Evolutionary conservation across 2,888 invertebrate genomes (phyloP).

Genomic region (Carcina quercana): DNA sequence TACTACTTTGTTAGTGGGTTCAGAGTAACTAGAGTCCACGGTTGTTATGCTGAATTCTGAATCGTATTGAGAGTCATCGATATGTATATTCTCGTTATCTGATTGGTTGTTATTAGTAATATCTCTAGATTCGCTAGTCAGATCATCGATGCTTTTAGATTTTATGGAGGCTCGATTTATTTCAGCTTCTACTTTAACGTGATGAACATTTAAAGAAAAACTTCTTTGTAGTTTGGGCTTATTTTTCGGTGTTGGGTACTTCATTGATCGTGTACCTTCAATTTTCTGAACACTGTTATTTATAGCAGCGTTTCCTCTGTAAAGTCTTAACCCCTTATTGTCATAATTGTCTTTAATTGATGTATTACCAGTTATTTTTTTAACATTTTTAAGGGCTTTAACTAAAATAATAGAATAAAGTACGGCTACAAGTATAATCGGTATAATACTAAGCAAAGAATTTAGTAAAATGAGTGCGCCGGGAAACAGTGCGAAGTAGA

Average conservation of each 20-base stretch:
- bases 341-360: too few relatives aligned
- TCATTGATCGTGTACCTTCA: slow-evolving; percentile 22
- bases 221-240: slow-evolving; percentile 36
- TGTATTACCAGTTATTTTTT: too few relatives aligned
- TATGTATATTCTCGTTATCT: slow-evolving; percentile 17
- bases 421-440: slow-evolving; percentile 53
- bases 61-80: slow-evolving; percentile 22
- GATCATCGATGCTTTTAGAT: slow-evolving; percentile 45
- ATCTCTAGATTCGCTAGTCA: slow-evolving; percentile 22
- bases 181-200: slow-evolving; percentile 15
- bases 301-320: slow-evolving; percentile 32
- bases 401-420: slow-evolving; percentile 76
- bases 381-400: slow-evolving; percentile 67
- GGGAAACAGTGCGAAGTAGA: slow-evolving; percentile 74
- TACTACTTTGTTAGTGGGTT: slow-evolving; percentile 19
- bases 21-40: slow-evolving; percentile 30
- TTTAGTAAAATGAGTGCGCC: slow-evolving; percentile 69
- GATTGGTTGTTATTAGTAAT: slow-evolving; percentile 15
- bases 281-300: slow-evolving; percentile 3
- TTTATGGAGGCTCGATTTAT: slow-evolving; percentile 18
- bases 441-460: slow-evolving; percentile 69
- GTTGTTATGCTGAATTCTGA: slow-evolving; percentile 46
- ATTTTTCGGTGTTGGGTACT: slow-evolving; percentile 19
- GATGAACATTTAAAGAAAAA: slow-evolving; percentile 36
- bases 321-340: slow-evolving; percentile 49